These are phyloP conservation scores for Odontomyia ornata DNA, from an alignment of 2,888 invertebrate genomes.

Conservation along the genomic window DNA sequence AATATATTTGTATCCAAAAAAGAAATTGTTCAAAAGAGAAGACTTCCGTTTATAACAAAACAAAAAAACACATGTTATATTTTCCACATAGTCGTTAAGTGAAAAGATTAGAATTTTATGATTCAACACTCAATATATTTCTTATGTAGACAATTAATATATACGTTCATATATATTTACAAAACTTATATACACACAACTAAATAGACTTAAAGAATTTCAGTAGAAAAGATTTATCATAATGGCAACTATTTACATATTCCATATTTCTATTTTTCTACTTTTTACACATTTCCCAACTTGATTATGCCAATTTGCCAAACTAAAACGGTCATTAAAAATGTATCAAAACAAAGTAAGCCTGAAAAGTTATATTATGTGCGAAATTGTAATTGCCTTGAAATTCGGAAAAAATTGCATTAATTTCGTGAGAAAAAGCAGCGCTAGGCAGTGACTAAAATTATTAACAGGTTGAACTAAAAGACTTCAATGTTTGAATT, in stretches of 20 bases:
- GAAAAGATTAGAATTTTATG: neutral
- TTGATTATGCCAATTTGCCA: neutral
- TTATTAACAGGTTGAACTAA: neutral
- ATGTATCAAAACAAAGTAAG: neutral
- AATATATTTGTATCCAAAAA: neutral
- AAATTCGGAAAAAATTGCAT: neutral
- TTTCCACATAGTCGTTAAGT: constrained; percentile 21
- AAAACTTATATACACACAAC: neutral
- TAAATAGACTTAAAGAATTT: neutral
- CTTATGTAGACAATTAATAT: neutral
- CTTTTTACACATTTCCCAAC: constrained; percentile 6
- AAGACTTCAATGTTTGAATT: neutral
- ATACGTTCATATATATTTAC: constrained; percentile 12
- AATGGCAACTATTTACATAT: constrained; percentile 34
- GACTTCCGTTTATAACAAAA: neutral
- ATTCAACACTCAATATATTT: neutral
- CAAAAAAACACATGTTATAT: constrained; percentile 20
- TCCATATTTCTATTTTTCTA: constrained; percentile 16
- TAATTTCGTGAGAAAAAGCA: neutral
- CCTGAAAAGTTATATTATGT: neutral
- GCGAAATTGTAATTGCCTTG: neutral
- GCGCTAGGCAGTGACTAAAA: neutral
- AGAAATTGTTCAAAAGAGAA: neutral
- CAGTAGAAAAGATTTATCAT: neutral
- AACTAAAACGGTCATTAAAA: neutral